Conservation (phyloP, 64 coral and sea anemone genomes). For the Acropora tenuis region DNA sequence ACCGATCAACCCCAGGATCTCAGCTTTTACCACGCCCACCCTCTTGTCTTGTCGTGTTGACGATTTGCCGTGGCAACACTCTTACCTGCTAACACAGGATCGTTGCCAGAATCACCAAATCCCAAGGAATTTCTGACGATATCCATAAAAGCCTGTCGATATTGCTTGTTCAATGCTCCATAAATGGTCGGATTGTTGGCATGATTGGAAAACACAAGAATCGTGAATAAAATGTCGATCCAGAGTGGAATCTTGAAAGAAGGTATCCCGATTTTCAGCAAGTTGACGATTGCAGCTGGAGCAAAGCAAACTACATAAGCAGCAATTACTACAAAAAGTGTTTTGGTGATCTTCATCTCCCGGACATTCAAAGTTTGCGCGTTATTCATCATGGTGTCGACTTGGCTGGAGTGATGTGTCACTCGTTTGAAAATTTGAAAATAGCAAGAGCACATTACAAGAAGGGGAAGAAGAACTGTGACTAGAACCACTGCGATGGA, state of each 20-base stretch:
- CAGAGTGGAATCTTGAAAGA: slow-evolving; percentile 60
- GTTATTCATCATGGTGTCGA: slow-evolving; percentile 15
- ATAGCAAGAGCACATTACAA: slow-evolving; percentile 54
- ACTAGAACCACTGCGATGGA: slow-evolving; percentile 25
- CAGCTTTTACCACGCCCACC: too few species aligned
- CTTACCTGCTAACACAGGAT: not conserved
- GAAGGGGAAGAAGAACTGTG: slow-evolving; percentile 49
- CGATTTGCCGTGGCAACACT: not conserved
- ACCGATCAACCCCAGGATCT: too few species aligned
- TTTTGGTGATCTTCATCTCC: slow-evolving; percentile 76
- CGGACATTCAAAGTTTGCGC: slow-evolving; percentile 59
- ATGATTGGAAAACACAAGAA: slow-evolving; percentile 77
- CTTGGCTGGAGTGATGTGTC: slow-evolving; percentile 17
- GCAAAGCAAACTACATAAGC: slow-evolving; percentile 78
- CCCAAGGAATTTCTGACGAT: slow-evolving; percentile 25
- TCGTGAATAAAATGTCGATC: slow-evolving; percentile 69
- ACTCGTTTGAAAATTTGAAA: slow-evolving; percentile 76
- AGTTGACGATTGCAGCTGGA: slow-evolving; percentile 67
- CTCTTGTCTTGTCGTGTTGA: too few species aligned
- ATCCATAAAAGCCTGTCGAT: slow-evolving; percentile 72
- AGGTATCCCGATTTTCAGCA: slow-evolving; percentile 73
- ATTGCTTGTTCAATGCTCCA: slow-evolving; percentile 79
- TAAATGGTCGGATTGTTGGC: slow-evolving; percentile 88
- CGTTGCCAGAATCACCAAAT: not conserved
- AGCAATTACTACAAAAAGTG: slow-evolving; percentile 59